phyloP scores from a whole-genome alignment of 2,113 vertebrate genomes.

The Halcyon senegalensis region DNA sequence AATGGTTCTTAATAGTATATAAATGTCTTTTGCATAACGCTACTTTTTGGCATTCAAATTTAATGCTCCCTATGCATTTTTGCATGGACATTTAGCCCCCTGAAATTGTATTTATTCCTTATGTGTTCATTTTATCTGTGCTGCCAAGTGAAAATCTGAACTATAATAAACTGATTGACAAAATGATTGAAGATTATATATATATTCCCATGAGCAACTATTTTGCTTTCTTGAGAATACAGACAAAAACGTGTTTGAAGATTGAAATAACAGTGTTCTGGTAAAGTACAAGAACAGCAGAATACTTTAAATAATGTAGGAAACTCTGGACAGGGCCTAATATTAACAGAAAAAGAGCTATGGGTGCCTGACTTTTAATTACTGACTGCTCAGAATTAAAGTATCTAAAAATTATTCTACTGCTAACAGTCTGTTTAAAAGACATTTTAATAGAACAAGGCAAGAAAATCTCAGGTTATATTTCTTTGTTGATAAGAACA shows the following conservation, averaged over 20 bases:
- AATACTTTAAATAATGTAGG: background rate
- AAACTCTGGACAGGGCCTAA: background rate
- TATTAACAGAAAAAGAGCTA: background rate
- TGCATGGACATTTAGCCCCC: background rate
- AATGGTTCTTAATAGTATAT: background rate
- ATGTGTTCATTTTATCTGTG: background rate
- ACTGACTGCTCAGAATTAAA: background rate
- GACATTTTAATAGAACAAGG: background rate
- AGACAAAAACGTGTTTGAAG: background rate
- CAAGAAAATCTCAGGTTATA: background rate
- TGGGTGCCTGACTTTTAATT: background rate
- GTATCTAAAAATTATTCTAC: background rate
- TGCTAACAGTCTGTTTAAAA: background rate
- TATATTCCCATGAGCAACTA: background rate
- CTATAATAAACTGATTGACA: conserved; percentile 3
- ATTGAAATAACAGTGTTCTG: background rate
- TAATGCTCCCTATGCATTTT: background rate
- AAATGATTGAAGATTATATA: background rate
- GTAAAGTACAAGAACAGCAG: background rate
- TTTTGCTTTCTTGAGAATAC: background rate
- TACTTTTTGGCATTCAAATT: background rate
- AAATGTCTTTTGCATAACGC: background rate
- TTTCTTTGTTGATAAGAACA: background rate
- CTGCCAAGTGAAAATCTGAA: conserved; percentile 27
- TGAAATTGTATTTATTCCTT: background rate